Conservation (phyloP, 92 coral and sea anemone species). For the Anthopleura xanthogrammica region DNA sequence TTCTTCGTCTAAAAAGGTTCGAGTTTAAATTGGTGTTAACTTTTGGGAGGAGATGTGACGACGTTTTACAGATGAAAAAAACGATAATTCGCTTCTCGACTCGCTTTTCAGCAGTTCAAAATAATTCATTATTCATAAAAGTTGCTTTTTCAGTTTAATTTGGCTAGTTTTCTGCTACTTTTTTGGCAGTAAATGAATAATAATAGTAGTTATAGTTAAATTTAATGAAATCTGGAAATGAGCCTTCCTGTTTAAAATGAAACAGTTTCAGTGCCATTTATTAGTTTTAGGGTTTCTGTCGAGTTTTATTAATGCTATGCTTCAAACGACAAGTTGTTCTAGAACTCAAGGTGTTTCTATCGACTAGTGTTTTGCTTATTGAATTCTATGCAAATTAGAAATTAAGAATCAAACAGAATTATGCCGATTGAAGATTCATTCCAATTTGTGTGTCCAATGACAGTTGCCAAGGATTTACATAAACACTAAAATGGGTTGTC, state of each 20-base stretch:
- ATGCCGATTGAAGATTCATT: not conserved
- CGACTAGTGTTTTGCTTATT: not conserved
- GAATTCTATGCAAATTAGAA: not conserved
- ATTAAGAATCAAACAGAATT: not conserved
- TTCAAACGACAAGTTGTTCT: not conserved
- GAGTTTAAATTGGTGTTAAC: not conserved
- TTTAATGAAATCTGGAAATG: not conserved
- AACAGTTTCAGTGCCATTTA: not conserved
- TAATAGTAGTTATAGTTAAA: not conserved
- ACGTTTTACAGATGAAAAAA: not conserved
- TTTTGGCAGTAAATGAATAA: not conserved
- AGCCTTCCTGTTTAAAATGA: too few species aligned
- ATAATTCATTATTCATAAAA: not conserved
- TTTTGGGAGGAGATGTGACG: not conserved
- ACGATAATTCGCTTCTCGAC: not conserved
- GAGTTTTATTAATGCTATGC: not conserved
- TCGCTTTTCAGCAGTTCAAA: not conserved
- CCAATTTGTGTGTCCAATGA: not conserved
- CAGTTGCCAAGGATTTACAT: not conserved
- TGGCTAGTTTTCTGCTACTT: not conserved
- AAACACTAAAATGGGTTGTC: not conserved
- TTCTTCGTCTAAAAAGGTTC: not conserved
- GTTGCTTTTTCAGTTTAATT: not conserved
- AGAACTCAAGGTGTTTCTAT: not conserved
- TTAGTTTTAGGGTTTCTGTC: not conserved